Base-by-base conservation (phyloP, 2,113 vertebrate species). In the Seriola quinqueradiata region DNA sequence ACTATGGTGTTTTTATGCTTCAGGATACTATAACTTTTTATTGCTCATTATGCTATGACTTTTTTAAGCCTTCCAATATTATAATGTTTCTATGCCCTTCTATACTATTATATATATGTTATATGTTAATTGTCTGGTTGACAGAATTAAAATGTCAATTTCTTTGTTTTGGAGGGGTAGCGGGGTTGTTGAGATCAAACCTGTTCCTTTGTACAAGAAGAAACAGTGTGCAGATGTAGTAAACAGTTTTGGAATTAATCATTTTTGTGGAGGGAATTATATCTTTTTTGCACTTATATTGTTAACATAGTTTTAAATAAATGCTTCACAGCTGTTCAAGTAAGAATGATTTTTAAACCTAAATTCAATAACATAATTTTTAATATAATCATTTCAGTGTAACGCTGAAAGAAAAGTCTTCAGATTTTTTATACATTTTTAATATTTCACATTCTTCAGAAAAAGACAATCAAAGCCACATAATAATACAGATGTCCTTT, bases 401-500 rank as follows among this genome's bases (percentile, higher is more conserved):
- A 8, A 57, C 14, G 50, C 81, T 82, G 64, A 83, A 77, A 66
- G 64, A 85, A 57, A 67, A 61, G 46, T 34, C 32, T 71, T 48
- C 46, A 16, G 40, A 46, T 91, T 90, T 79, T 87, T 89, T 92
- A 83, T 91, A 94, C 88, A 90, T 92, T 87, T 95, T 95, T 94
- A 95, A 93, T 95, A 93, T 93, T 91, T 89, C 81, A 91, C 88
- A 92, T 94, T 92, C 88, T 90, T 90, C 90, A 91, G 85, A 92
- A 94, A 93, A 94, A 92, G 87, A 95, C 92, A 92, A 93, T 90
- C 89, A 94, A 92, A 94, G 86, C 85, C 89, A 94, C 91, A 87
- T 90, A 81, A 88, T 91, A 87, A 89, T 93, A 95, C 91, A 93
- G 85, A 90, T 90, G 76, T 91, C 70, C 59, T 73, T 34, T 76